Conservation (phyloP, 2,888 invertebrate species). For the Melinaea menophilus region DNA sequence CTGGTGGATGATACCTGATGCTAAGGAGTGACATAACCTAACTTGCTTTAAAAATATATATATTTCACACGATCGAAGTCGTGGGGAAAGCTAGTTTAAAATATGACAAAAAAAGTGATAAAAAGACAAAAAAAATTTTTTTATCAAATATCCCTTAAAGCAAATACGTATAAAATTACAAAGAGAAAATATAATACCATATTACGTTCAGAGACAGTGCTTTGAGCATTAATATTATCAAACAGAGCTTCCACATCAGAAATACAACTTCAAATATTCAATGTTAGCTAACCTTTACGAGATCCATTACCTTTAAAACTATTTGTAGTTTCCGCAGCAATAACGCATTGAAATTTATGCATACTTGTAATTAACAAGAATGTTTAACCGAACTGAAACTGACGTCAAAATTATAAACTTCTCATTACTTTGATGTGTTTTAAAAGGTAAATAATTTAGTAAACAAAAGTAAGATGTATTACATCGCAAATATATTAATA, state of each 20-base stretch:
- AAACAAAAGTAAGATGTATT: too few species aligned
- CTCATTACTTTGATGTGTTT: too few species aligned
- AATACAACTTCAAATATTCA: constrained; percentile 7
- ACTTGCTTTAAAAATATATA: too few species aligned
- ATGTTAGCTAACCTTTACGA: neutral
- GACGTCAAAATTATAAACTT: too few species aligned
- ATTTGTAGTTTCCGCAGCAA: neutral
- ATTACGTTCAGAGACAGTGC: neutral
- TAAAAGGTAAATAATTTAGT: too few species aligned
- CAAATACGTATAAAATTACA: neutral
- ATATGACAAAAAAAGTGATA: too few species aligned
- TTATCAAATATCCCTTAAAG: neutral
- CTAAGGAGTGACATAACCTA: too few species aligned
- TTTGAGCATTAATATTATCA: constrained; percentile 1
- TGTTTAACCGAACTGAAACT: neutral
- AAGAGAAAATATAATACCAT: neutral
- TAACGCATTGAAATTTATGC: constrained; percentile 1
- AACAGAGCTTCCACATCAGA: neutral
- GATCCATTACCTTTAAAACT: constrained; percentile 1
- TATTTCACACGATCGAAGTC: too few species aligned
- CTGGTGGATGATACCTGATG: too few species aligned
- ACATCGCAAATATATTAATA: too few species aligned
- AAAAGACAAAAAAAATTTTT: neutral
- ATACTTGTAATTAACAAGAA: neutral
- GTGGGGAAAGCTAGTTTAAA: too few species aligned